These are phyloP conservation scores for Poeciliopsis presidionis DNA, from an alignment of 2,797 vertebrate species.

Conservation along the genomic window DNA sequence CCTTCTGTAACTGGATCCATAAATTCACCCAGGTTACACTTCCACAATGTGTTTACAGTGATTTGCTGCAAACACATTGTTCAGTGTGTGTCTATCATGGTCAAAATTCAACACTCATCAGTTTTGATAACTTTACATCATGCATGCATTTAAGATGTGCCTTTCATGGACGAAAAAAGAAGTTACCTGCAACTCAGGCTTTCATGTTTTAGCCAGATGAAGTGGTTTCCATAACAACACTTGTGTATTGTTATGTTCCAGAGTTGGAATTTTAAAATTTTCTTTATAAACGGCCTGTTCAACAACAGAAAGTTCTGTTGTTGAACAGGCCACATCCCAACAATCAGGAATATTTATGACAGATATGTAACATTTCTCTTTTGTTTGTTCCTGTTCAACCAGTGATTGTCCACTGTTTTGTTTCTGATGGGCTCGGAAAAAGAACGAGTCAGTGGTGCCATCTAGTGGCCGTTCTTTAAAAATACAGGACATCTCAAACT, in stretches of 20 bases:
- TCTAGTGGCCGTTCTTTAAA: not conserved
- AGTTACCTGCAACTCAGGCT: not conserved
- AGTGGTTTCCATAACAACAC: not conserved
- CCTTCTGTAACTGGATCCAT: too few species aligned
- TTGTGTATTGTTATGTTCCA: not conserved
- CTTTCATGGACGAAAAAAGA: not conserved
- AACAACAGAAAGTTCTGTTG: not conserved
- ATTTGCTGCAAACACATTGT: not conserved
- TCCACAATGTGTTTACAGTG: too few species aligned
- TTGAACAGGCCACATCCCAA: slow-evolving; percentile 1
- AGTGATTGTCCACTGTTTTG: slow-evolving; percentile 33
- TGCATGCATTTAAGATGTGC: not conserved
- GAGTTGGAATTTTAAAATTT: not conserved
- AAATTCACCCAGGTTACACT: too few species aligned
- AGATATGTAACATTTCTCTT: not conserved
- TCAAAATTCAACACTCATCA: not conserved
- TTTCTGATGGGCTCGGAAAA: not conserved
- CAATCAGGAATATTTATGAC: not conserved
- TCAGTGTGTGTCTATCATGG: not conserved
- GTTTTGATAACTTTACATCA: not conserved
- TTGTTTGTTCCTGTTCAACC: not conserved
- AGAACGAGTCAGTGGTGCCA: slow-evolving; percentile 15
- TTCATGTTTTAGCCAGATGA: not conserved
- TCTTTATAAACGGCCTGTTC: not conserved
- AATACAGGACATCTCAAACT: not conserved